Evolutionary conservation across 2,888 invertebrate genomes (phyloP), one percentile per base, ranked within the genome.

Genomic region (Phorcus lineatus): DNA sequence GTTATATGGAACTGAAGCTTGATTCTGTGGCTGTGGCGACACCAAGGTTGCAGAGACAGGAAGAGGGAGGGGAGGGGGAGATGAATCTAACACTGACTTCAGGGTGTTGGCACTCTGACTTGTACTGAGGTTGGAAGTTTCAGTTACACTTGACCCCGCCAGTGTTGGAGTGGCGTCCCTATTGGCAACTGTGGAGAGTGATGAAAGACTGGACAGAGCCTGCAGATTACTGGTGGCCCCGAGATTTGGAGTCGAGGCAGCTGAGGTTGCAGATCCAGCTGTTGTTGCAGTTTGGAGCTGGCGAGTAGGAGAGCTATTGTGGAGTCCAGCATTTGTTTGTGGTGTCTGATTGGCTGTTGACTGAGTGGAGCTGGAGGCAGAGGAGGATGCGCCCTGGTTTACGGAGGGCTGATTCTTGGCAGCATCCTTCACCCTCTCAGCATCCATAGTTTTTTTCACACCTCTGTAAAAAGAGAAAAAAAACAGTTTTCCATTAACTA

Each of bases 1-100:
- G 85, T 93, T 92, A 82, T 92, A 92, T 0, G 89, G 89, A 17
- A 88, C 90, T 53, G 85, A 83, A 17, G 83, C 82, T 28, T 85
- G 83, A 79, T 84, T 84, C 28, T 85, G 84, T 22, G 84, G 84
- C 36, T 80, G 83, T 17, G 79, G 66, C 17, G 83, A 66, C 19
- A 75, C 74, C 28, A 70, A 3, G 28, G 70, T 70, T 31, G 70
- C 28, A 11, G 70, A 40, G 40, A 31, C 31, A 40, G 70, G 70
- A 16, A 70, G 70, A 0, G 70, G 70, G 19, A 70, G 70, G 36
- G 70, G 70, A 9, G 70, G 70, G 17, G 70, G 70, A 13, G 31
- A 31, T 11, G 70, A 31, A 11, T 70, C 70, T 40, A 70, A 70
- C 16, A 70, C 40, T 16, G 70, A 70, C 31, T 70, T 70, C 36